A percentile compares a stretch with the other conserved stretches of the same genome.
Evolutionary conservation across 2,113 vertebrate genomes (phyloP).

Genomic region (Ifrita kowaldi): DNA sequence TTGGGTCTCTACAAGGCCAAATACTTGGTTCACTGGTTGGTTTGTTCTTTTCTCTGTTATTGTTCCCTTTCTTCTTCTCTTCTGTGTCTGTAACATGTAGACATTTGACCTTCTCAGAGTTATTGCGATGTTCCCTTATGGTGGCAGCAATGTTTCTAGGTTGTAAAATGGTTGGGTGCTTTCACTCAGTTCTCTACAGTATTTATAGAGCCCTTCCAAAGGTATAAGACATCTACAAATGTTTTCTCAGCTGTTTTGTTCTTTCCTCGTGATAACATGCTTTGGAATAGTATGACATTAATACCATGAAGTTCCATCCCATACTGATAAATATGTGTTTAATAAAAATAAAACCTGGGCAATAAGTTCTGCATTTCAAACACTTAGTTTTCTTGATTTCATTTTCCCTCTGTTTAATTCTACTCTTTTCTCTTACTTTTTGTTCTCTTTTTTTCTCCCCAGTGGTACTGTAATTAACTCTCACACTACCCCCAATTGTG

Average conservation of each 20-base stretch:
- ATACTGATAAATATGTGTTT: not conserved
- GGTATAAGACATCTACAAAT: not conserved
- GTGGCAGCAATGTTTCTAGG: not conserved
- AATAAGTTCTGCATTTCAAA: not conserved
- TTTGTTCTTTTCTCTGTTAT: not conserved
- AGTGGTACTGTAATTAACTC: not conserved
- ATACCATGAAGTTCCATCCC: not conserved
- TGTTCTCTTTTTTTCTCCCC: not conserved
- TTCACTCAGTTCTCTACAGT: not conserved
- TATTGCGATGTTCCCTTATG: not conserved
- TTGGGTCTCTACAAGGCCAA: not conserved
- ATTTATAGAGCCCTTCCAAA: not conserved
- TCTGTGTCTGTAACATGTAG: not conserved
- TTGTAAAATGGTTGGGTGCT: not conserved
- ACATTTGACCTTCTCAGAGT: not conserved
- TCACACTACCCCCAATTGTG: not conserved
- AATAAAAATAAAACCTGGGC: not conserved
- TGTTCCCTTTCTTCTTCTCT: not conserved
- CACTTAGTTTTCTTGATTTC: not conserved
- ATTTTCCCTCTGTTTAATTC: not conserved
- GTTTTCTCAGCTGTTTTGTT: not conserved
- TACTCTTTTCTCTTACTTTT: not conserved
- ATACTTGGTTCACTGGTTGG: not conserved
- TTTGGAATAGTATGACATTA: not conserved
- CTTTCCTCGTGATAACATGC: not conserved